These are phyloP conservation scores for Hippocampus comes DNA, from an alignment of 2,113 vertebrate species.

Conservation along the genomic window DNA sequence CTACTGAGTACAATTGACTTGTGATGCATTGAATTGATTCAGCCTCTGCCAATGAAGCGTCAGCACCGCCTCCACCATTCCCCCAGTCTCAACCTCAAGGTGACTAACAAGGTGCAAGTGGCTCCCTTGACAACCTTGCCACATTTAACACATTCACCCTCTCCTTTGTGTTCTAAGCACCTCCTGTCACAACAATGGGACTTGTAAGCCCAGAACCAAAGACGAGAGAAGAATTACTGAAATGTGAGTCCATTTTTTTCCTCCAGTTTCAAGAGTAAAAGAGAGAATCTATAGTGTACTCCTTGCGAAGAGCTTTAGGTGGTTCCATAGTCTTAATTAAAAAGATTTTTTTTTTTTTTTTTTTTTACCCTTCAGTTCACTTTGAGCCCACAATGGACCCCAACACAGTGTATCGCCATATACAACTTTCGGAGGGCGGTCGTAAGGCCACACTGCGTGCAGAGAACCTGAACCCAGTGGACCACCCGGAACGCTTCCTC, in stretches of 20 bases:
- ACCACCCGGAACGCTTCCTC: conserved; percentile 68
- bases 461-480: conserved; percentile 62
- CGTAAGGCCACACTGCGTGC: conserved; percentile 59
- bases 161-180: conserved; percentile 5
- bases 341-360: background rate
- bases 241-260: conserved; percentile 62
- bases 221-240: conserved; percentile 69
- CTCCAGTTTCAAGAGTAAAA: background rate
- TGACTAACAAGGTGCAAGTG: conserved; percentile 21
- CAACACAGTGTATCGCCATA: conserved; percentile 65
- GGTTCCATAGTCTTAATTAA: background rate
- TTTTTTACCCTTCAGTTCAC: conserved; percentile 51
- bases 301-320: background rate
- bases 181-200: conserved; percentile 7
- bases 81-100: conserved; percentile 21
- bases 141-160: background rate
- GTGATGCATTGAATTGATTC: background rate
- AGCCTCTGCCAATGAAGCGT: conserved; percentile 31
- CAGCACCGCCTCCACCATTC: conserved; percentile 33
- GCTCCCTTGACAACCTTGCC: background rate
- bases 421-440: conserved; percentile 59
- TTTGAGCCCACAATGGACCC: conserved; percentile 70
- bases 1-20: background rate
- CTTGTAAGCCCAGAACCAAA: conserved; percentile 52
- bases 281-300: background rate